Conservation (phyloP, 2,797 vertebrate species). For the Sternotherus odoratus region DNA sequence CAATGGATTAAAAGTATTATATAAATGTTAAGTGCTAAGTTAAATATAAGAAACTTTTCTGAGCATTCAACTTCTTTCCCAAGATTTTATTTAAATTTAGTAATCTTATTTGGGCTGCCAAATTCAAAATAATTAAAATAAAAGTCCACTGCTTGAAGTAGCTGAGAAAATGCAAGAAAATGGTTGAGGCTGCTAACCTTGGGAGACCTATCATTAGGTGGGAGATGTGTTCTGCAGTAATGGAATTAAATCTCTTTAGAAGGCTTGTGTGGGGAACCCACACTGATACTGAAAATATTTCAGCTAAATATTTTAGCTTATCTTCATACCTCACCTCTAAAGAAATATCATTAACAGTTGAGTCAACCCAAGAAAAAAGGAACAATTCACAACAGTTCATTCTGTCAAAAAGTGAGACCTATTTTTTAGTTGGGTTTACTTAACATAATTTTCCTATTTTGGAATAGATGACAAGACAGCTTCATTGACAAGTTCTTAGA, state of each 20-base stretch:
- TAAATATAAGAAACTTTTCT: not conserved
- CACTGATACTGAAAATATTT: not conserved
- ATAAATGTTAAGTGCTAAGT: rapidly evolving
- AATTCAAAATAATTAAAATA: too few species aligned
- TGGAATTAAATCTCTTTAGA: not conserved
- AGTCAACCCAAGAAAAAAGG: not conserved
- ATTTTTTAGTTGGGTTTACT: conserved; percentile 16
- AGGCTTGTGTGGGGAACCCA: too few species aligned
- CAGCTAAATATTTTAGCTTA: not conserved
- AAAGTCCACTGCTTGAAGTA: too few species aligned
- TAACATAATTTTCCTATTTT: not conserved
- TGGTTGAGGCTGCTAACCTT: not conserved
- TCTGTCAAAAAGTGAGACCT: not conserved
- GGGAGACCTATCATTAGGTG: not conserved
- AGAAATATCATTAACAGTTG: not conserved
- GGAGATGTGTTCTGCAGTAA: not conserved
- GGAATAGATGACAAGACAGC: not conserved
- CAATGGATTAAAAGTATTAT: not conserved
- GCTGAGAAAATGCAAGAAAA: too few species aligned
- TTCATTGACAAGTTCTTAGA: not conserved
- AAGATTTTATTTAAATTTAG: not conserved
- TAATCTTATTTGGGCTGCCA: not conserved
- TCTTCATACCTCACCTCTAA: not conserved
- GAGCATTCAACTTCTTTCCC: not conserved
- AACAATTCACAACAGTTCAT: not conserved